phyloP scores from a whole-genome alignment of 2,113 vertebrate genomes.

The Tyrannus savana region DNA sequence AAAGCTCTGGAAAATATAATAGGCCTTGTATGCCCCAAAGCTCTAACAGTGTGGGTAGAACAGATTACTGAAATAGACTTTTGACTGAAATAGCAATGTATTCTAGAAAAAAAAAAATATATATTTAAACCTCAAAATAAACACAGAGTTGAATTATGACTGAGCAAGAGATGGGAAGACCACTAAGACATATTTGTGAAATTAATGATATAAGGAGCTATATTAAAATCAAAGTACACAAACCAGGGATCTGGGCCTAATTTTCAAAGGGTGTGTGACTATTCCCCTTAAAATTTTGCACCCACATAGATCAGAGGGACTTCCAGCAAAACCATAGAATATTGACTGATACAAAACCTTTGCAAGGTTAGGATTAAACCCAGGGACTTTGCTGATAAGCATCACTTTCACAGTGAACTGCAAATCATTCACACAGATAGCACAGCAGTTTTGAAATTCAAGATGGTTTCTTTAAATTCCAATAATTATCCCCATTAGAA shows the following conservation, averaged over 20 bases:
- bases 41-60: slow-evolving; percentile 29
- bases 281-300: not conserved
- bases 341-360: not conserved
- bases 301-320: not conserved
- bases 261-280: not conserved
- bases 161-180: not conserved
- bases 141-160: not conserved
- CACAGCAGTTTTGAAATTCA: slow-evolving; percentile 50
- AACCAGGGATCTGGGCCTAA: not conserved
- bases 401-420: not conserved
- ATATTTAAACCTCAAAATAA: slow-evolving; percentile 32
- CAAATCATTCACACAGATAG: not conserved
- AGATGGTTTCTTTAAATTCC: slow-evolving; percentile 54
- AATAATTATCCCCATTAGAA: slow-evolving; percentile 55
- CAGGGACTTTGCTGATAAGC: not conserved
- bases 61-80: slow-evolving; percentile 35
- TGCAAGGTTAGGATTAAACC: not conserved
- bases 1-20: slow-evolving; percentile 65
- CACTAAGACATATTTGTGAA: not conserved
- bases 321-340: not conserved
- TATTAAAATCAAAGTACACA: not conserved
- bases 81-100: slow-evolving; percentile 14
- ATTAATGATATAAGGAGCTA: not conserved
- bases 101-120: not conserved
- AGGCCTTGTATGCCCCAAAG: not conserved